Evolutionary conservation across 2,113 vertebrate genomes (phyloP).

Genomic region (Apodemus sylvaticus): DNA sequence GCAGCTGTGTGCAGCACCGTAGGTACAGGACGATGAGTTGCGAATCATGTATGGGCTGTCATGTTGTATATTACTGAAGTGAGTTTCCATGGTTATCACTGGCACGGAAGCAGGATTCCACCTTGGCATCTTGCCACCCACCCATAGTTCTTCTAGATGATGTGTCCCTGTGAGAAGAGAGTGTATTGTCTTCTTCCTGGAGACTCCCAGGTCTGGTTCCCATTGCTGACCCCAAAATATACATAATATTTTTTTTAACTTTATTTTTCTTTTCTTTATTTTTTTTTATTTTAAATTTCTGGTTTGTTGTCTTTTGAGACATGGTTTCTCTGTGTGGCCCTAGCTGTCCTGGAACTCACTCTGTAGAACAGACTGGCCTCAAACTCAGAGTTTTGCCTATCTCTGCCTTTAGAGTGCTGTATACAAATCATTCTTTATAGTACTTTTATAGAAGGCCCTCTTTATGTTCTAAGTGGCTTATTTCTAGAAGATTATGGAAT

Average conservation of each 20-base stretch:
- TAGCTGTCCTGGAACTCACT: not conserved
- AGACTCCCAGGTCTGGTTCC: not conserved
- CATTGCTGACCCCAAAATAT: not conserved
- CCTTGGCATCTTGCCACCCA: not conserved
- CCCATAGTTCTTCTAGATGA: not conserved
- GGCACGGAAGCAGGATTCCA: not conserved
- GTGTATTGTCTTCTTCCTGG: not conserved
- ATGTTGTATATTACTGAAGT: not conserved
- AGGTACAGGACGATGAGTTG: not conserved
- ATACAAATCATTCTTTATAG: not conserved
- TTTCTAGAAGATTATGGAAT: not conserved
- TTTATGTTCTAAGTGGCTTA: not conserved
- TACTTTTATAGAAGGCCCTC: not conserved
- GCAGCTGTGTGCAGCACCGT: not conserved
- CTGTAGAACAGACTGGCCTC: not conserved
- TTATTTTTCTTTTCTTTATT: not conserved
- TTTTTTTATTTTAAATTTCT: not conserved
- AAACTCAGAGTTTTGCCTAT: not conserved
- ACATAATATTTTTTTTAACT: not conserved
- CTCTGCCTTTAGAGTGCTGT: not conserved
- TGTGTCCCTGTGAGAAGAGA: not conserved
- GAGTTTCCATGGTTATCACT: not conserved
- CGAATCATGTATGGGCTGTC: not conserved
- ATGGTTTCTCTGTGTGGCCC: not conserved
- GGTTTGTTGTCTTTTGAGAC: not conserved